phyloP scores from a whole-genome alignment of 2,113 vertebrate species.

The Gavia stellata region DNA sequence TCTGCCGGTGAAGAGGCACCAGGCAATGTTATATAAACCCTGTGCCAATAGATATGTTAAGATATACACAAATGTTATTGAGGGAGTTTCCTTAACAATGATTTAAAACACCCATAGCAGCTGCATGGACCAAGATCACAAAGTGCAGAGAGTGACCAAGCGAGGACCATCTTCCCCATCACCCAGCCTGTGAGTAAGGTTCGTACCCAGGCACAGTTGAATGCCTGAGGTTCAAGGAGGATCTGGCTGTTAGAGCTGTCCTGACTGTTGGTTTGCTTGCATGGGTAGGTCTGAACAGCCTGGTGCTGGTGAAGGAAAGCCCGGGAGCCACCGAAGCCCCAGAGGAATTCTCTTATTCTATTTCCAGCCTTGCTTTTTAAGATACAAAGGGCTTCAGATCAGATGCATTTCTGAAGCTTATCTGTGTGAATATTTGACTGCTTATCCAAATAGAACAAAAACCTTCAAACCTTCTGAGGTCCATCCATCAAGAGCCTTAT shows the following conservation, averaged over 20 bases:
- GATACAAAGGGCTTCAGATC: slow-evolving; percentile 16
- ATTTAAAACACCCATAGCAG: neutral
- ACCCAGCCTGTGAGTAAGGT: neutral
- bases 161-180: neutral
- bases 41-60: neutral
- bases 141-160: neutral
- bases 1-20: neutral
- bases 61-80: neutral
- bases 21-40: neutral
- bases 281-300: neutral
- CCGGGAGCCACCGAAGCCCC: neutral
- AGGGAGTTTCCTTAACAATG: neutral
- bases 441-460: slow-evolving; percentile 24
- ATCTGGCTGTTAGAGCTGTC: neutral
- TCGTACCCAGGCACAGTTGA: neutral
- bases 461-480: slow-evolving; percentile 41
- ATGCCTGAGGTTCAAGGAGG: neutral
- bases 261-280: neutral
- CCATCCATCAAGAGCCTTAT: slow-evolving; percentile 57
- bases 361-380: slow-evolving; percentile 19
- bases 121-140: neutral
- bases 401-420: slow-evolving; percentile 37
- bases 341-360: neutral
- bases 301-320: neutral
- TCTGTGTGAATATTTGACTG: slow-evolving; percentile 32